Percentiles rank a stretch among this genome's conserved stretches.
Evolutionary conservation across 2,113 vertebrate species (phyloP).

Genomic region (Camelus bactrianus): DNA sequence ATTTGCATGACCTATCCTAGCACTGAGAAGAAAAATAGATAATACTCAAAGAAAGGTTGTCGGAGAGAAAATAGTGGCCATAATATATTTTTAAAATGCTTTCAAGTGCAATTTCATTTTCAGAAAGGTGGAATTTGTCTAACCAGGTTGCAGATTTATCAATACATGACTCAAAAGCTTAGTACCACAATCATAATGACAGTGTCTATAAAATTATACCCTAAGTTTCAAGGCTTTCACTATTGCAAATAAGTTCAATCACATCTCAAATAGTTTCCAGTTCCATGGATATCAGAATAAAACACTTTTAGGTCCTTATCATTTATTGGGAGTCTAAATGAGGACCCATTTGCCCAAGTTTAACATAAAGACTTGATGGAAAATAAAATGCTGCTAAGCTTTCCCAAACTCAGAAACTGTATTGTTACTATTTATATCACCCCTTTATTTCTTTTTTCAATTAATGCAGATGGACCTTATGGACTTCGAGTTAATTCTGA

Average conservation of each 20-base stretch:
- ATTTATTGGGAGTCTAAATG: slow-evolving; percentile 10
- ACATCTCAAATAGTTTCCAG: slow-evolving; percentile 12
- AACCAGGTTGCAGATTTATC: background rate
- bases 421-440: slow-evolving; percentile 34
- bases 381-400: background rate
- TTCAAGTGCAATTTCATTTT: slow-evolving; percentile 37
- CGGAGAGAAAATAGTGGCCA: slow-evolving; percentile 26
- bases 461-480: slow-evolving; percentile 95
- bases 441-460: background rate
- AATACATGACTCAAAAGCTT: slow-evolving; percentile 37
- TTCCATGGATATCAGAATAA: slow-evolving; percentile 45
- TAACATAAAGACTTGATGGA: slow-evolving; percentile 14
- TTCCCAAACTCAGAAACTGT: background rate
- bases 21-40: background rate
- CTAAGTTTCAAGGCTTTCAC: background rate
- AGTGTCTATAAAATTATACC: background rate
- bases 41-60: background rate
- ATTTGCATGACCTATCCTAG: slow-evolving; percentile 42
- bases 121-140: slow-evolving; percentile 37
- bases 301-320: background rate
- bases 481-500: slow-evolving; percentile 94
- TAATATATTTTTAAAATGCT: background rate
- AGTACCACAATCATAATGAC: background rate
- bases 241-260: slow-evolving; percentile 43
- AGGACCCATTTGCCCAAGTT: background rate